phyloP scores from a whole-genome alignment of 1,140 invertebrate genomes.

The Chelonus insularis region DNA sequence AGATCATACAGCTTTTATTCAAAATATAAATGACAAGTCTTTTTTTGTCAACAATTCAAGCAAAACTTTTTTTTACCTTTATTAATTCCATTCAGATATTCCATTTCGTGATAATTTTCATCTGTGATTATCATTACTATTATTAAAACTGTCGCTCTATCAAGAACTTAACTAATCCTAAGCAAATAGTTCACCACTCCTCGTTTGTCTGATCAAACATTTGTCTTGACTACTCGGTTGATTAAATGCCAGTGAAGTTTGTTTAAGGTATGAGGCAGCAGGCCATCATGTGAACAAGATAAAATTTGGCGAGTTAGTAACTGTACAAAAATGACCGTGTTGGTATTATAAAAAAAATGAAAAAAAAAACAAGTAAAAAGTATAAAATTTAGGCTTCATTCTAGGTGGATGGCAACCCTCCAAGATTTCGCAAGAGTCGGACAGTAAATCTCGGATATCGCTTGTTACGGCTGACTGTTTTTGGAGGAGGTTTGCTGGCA shows the following conservation, averaged over 20 bases:
- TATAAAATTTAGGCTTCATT: neutral
- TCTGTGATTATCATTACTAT: neutral
- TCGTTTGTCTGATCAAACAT: constrained; percentile 48
- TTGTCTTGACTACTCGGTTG: constrained; percentile 50
- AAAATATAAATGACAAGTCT: no score
- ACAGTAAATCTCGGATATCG: constrained; percentile 31
- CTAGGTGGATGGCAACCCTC: neutral
- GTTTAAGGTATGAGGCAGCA: constrained; percentile 26
- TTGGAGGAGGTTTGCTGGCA: neutral
- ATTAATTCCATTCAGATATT: neutral
- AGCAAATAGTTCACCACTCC: constrained; percentile 36
- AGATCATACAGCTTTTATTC: no score
- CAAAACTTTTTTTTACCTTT: neutral
- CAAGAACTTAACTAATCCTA: constrained; percentile 42
- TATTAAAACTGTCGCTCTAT: constrained; percentile 4
- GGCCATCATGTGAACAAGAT: neutral
- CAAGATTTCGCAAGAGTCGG: constrained; percentile 17
- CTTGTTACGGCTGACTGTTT: constrained; percentile 24
- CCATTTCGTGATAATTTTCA: neutral
- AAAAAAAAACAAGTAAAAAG: neutral
- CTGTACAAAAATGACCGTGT: no score
- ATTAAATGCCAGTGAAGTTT: constrained; percentile 46
- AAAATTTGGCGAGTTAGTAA: neutral
- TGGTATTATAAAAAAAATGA: no score
- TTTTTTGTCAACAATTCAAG: no score